Conservation (phyloP, 2,888 invertebrate genomes). For the Luperina nickerlii region DNA sequence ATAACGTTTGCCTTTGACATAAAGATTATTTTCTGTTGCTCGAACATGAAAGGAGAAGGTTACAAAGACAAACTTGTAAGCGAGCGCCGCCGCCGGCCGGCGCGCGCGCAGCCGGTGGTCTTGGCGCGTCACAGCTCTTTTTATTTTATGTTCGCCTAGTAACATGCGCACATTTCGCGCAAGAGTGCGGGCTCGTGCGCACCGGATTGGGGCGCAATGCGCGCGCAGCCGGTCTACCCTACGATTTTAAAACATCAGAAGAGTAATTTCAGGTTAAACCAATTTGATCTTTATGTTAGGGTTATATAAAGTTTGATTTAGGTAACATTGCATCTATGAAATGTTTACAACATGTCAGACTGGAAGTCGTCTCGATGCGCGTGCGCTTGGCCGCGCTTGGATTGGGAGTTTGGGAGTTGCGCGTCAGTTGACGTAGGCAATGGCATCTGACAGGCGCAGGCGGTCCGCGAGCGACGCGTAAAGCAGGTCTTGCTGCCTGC, state of each 20-base stretch:
- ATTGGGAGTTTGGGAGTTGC: constrained; percentile 22
- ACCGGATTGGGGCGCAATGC: constrained; percentile 79
- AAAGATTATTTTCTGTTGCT: constrained; percentile 54
- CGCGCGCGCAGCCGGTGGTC: constrained; percentile 63
- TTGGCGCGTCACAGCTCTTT: constrained; percentile 55
- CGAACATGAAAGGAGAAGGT: neutral
- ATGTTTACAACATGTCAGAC: constrained; percentile 29
- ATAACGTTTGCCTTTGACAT: accelerated
- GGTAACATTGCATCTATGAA: neutral
- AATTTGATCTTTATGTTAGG: neutral
- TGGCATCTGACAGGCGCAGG: neutral
- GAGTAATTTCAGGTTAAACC: neutral
- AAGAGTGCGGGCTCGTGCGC: constrained; percentile 87
- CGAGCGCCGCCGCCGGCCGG: constrained; percentile 43
- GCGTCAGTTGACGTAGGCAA: constrained; percentile 20
- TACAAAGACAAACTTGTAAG: constrained; percentile 17
- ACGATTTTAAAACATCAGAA: constrained; percentile 26
- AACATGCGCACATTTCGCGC: constrained; percentile 90
- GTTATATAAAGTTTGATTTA: neutral
- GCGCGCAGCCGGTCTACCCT: constrained; percentile 72
- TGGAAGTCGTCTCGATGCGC: constrained; percentile 42
- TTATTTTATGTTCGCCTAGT: constrained; percentile 79
- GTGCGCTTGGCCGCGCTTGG: constrained; percentile 46
- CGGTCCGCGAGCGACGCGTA: no score
- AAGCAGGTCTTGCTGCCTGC: no score